These are phyloP conservation scores for Xenopus laevis DNA, from an alignment of 2,113 vertebrate species.

Conservation along the genomic window DNA sequence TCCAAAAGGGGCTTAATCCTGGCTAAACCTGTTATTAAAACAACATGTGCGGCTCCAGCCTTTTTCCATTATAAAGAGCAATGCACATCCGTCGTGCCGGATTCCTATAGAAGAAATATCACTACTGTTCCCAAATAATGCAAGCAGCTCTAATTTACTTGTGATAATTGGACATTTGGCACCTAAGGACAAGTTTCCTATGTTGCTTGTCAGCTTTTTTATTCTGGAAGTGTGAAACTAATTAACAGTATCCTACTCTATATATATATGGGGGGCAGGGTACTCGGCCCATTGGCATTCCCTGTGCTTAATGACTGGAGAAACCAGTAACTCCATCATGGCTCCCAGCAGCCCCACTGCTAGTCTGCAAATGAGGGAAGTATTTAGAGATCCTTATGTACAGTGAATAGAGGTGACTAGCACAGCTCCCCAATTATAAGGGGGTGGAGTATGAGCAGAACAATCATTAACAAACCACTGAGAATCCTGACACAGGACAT, in stretches of 20 bases:
- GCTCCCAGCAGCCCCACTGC: too few species aligned
- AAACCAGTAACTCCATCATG: not conserved
- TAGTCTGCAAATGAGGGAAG: too few species aligned
- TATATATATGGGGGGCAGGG: not conserved
- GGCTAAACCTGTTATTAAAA: conserved; percentile 9
- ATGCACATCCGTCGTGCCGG: too few species aligned
- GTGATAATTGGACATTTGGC: not conserved
- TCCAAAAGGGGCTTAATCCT: not conserved
- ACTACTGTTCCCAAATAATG: not conserved
- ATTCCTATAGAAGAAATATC: too few species aligned
- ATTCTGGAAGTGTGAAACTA: not conserved
- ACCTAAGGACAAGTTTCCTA: not conserved
- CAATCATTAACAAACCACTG: too few species aligned
- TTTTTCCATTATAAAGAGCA: too few species aligned
- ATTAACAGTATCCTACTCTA: not conserved
- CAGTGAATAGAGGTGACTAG: too few species aligned
- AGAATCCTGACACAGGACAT: too few species aligned
- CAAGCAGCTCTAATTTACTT: not conserved
- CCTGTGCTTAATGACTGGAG: not conserved
- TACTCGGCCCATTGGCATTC: not conserved
- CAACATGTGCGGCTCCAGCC: not conserved
- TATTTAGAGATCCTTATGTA: too few species aligned
- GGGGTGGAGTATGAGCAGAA: too few species aligned
- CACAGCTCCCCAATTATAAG: too few species aligned
- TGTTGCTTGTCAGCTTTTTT: not conserved